Conservation (phyloP, 1,140 invertebrate species). For the Chrysomallon squamiferum region DNA sequence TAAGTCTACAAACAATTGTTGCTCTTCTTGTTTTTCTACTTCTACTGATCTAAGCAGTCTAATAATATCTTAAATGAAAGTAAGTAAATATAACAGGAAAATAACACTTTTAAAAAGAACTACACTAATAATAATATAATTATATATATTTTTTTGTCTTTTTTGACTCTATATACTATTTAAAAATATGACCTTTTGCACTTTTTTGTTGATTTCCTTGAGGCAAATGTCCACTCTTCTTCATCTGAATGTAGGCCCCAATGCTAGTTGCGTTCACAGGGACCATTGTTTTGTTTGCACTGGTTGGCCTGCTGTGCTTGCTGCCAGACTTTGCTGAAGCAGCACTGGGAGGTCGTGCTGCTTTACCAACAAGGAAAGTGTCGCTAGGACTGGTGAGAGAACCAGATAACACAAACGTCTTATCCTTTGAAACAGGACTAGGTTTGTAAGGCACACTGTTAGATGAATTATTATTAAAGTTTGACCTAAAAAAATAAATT, state of each 20-base stretch:
- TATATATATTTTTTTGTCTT: too few relatives aligned
- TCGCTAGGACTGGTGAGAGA: conserved; percentile 13
- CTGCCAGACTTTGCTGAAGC: conserved; percentile 13
- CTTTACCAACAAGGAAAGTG: conserved; percentile 34
- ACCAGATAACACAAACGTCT: conserved; percentile 13
- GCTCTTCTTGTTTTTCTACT: too few relatives aligned
- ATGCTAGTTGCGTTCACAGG: conserved; percentile 50
- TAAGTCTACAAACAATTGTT: neutral
- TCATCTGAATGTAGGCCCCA: conserved; percentile 51
- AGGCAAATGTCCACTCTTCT: conserved; percentile 36
- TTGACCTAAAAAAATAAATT: neutral
- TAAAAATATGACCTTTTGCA: conserved; percentile 4
- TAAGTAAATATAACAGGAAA: too few relatives aligned
- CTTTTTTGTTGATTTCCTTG: conserved; percentile 11
- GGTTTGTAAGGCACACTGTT: neutral
- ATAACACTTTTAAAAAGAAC: too few relatives aligned
- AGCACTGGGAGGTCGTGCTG: conserved; percentile 30
- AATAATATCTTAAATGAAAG: too few relatives aligned
- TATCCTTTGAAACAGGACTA: conserved; percentile 6
- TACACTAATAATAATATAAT: too few relatives aligned
- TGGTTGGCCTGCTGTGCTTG: conserved; percentile 13
- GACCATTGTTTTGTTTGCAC: conserved; percentile 24
- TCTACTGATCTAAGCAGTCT: too few relatives aligned
- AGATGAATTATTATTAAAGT: neutral
- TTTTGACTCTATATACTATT: too few relatives aligned